Base-by-base conservation (phyloP, 1,140 invertebrate genomes). In the Drosophila bocki region DNA sequence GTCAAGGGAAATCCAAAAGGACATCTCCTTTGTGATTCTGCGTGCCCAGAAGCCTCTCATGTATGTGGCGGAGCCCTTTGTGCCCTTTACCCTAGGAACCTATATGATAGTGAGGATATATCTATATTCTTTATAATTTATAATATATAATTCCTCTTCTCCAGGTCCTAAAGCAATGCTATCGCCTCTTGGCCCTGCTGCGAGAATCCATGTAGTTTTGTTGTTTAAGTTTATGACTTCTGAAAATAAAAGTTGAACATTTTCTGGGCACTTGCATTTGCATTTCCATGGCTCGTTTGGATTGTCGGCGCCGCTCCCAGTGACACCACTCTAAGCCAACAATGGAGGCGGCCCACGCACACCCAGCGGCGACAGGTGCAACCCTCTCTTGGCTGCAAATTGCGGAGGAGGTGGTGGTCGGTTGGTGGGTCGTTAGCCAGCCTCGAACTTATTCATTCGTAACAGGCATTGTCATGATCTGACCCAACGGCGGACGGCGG, bases 391-490 rank as follows among this genome's bases (percentile, higher is more conserved):
- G 65, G 58, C 63, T 78, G 78, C 63, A 70, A 68, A 77, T 32
- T 33, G 82, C 59, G 53, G 60, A 70, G 74, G 64, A 75, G 79
- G 51, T 15, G 65, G 80, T 15, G 19, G 41, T 32, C 48, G 58
- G 62, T 61, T 68, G 53, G 53, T 56, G 35, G 53, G 35, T 56
- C 53, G 53, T 75, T 63, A 75, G 80, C 82, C 68, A 86, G 85
- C 80, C 81, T 90, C 85, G 85, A 88, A 88, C 81, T 88, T 88
- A 88, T 78, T 88, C 84, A 88, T 51, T 84, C 84, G 84, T 88
- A 85, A 88, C 80, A 79, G 78, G 72, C 74, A 87, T 78, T 77
- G 68, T 75, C 82, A 80, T 80, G 78, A 78, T 85, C 62, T 80
- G 78, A 76, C 63, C 75, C 69, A 72, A 59, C 45, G 47, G 7